A percentile compares a stretch with the other conserved stretches of the same genome.
Conservation (phyloP, 2,797 vertebrate genomes). For the Falco peregrinus region DNA sequence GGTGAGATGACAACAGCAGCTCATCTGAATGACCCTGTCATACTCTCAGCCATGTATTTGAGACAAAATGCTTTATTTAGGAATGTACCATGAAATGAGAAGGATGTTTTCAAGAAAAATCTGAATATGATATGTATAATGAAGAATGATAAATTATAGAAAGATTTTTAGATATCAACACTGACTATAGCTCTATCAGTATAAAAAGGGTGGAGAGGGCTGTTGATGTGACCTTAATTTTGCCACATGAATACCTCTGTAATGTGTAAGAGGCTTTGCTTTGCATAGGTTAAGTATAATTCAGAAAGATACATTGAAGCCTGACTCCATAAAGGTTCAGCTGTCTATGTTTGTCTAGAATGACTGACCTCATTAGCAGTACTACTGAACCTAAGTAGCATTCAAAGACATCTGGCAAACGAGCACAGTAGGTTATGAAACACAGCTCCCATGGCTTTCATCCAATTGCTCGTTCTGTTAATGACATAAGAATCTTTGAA, state of each 20-base stretch:
- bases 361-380: background rate
- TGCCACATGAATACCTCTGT: background rate
- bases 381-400: background rate
- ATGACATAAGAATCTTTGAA: conserved; percentile 9
- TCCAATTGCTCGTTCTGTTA: conserved; percentile 24
- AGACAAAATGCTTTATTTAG: background rate
- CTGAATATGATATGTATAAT: background rate
- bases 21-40: background rate
- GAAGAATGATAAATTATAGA: background rate
- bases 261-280: background rate
- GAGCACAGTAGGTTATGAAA: conserved; percentile 46
- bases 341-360: background rate
- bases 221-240: background rate
- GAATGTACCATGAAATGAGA: background rate
- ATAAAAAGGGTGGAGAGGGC: background rate
- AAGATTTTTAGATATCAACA: background rate
- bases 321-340: background rate
- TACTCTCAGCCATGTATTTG: background rate
- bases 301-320: background rate
- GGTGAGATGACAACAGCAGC: background rate
- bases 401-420: conserved; percentile 28
- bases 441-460: background rate
- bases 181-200: background rate
- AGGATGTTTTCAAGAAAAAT: background rate
- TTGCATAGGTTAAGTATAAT: background rate